Evolutionary conservation across 1,140 invertebrate species (phyloP).

Genomic region (Ceratina calcarata): DNA sequence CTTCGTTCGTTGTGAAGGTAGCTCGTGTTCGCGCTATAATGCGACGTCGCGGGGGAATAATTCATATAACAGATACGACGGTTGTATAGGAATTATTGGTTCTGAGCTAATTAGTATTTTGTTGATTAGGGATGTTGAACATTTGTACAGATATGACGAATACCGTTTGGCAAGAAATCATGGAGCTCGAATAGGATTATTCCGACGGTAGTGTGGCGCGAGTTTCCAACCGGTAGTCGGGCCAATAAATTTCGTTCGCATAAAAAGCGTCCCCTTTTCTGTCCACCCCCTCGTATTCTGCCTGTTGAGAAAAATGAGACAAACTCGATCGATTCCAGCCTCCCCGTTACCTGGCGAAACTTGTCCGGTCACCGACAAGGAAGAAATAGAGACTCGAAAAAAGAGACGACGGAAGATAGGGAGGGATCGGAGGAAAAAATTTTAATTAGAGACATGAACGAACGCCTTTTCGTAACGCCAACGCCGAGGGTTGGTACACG

Average conservation of each 20-base stretch:
- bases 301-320: not conserved
- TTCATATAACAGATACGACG: too few species aligned
- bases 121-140: not conserved
- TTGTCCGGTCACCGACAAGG: not conserved
- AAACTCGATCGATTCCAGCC: slow-evolving; percentile 4
- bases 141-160: not conserved
- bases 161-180: not conserved
- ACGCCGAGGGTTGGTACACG: not conserved
- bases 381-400: not conserved
- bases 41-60: too few species aligned
- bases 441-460: slow-evolving; percentile 57
- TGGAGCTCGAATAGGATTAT: not conserved
- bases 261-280: not conserved
- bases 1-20: too few species aligned
- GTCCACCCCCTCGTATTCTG: not conserved
- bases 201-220: not conserved
- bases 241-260: slow-evolving; percentile 6
- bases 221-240: not conserved
- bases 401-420: not conserved
- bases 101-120: not conserved
- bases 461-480: slow-evolving; percentile 48
- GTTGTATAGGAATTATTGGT: too few species aligned
- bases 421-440: slow-evolving; percentile 31
- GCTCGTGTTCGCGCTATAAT: too few species aligned
- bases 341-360: not conserved